phyloP scores from a whole-genome alignment of 1,140 invertebrate species.

The Lanistes nyassanus region DNA sequence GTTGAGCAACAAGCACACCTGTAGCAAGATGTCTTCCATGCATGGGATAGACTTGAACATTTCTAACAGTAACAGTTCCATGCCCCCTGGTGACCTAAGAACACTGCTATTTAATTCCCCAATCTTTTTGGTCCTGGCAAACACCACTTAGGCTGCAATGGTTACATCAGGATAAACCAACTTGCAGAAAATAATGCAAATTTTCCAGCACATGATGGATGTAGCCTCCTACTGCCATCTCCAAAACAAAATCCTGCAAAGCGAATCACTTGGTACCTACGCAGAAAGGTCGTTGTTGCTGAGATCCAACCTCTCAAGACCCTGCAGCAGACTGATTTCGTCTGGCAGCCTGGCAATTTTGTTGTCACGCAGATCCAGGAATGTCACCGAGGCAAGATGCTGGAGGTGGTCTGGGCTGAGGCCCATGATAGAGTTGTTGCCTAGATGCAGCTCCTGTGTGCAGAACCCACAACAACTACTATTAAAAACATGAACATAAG shows the following conservation, averaged over 20 bases:
- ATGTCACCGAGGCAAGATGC: conserved; percentile 59
- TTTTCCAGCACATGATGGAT: neutral
- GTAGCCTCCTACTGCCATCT: neutral
- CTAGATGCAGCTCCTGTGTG: conserved; percentile 78
- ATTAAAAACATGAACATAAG: neutral
- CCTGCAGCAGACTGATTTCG: conserved; percentile 79
- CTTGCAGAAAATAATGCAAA: too few species aligned
- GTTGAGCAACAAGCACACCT: too few species aligned
- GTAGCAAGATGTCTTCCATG: too few species aligned
- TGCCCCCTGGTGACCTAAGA: too few species aligned
- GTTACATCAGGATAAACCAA: neutral
- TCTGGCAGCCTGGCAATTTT: conserved; percentile 77
- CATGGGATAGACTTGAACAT: too few species aligned
- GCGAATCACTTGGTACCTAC: conserved; percentile 67
- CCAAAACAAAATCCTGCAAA: neutral
- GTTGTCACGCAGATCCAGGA: conserved; percentile 75
- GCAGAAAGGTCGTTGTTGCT: conserved; percentile 82
- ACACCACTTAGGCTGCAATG: neutral
- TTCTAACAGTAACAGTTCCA: too few species aligned
- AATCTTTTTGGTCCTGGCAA: neutral
- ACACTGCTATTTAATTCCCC: neutral
- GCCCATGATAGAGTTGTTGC: conserved; percentile 78
- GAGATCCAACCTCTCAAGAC: conserved; percentile 82
- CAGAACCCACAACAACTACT: neutral
- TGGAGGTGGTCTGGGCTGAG: conserved; percentile 61